A percentile compares a stretch with the other conserved stretches of the same genome.
phyloP scores from a whole-genome alignment of 2,113 vertebrate genomes.

The pig (Sus scrofa) region T2T-Sscrofa CM000813.6:82644501-82645000 shows the following conservation, averaged over 20 bases:
- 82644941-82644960: background rate
- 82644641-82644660: conserved; percentile 79
- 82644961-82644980: background rate
- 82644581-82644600: conserved; percentile 98
- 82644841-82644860: conserved; percentile 13
- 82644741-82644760: conserved; percentile 74
- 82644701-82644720: conserved; percentile 81
- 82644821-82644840: conserved; percentile 71
- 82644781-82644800: conserved; percentile 55
- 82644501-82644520: conserved; percentile 86
- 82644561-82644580: conserved; percentile 91
- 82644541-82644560: conserved; percentile 78
- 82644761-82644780: conserved; percentile 56
- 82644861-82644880: conserved; percentile 86
- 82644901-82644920: conserved; percentile 63
- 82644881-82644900: conserved; percentile 62
- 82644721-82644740: conserved; percentile 75
- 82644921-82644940: background rate
- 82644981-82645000: background rate
- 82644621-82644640: conserved; percentile 85
- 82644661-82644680: conserved; percentile 70
- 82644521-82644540: conserved; percentile 83
- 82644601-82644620: conserved; percentile 96
- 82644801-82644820: conserved; percentile 76
- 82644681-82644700: conserved; percentile 79